Percentiles rank a stretch among this genome's conserved stretches.
Conservation (phyloP, 92 coral and sea anemone species). For the Blastomussa wellsi region DNA sequence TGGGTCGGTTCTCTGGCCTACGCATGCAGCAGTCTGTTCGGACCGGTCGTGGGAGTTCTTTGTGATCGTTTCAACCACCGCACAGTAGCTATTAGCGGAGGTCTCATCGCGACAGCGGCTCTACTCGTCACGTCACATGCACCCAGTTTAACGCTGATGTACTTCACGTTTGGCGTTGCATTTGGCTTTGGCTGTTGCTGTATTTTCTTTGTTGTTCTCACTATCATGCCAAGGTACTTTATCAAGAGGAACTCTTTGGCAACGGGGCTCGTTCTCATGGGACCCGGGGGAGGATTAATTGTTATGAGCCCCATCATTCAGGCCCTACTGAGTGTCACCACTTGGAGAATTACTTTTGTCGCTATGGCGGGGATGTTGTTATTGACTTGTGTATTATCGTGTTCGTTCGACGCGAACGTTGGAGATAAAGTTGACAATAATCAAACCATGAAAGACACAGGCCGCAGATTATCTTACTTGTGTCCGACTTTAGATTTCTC, state of each 20-base stretch:
- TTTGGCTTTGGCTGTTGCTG: conserved; percentile 27
- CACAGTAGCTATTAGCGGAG: conserved; percentile 8
- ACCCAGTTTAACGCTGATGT: conserved; percentile 17
- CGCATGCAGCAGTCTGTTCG: conserved; percentile 20
- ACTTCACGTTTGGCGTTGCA: conserved; percentile 18
- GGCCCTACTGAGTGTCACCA: background rate
- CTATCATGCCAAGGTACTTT: conserved; percentile 22
- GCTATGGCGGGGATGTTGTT: conserved; percentile 20
- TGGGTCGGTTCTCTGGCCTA: conserved; percentile 36
- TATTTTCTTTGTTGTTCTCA: conserved; percentile 2
- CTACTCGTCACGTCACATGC: conserved; percentile 33
- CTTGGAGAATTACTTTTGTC: conserved; percentile 22
- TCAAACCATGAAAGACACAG: background rate
- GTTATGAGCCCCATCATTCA: conserved; percentile 37
- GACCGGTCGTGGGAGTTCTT: conserved; percentile 22
- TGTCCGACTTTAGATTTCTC: conserved; percentile 8
- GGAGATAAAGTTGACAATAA: background rate
- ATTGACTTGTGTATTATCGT: conserved; percentile 9
- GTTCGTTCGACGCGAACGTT: conserved; percentile 7
- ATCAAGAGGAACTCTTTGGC: conserved; percentile 16
- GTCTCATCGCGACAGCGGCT: conserved; percentile 1
- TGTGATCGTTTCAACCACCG: conserved; percentile 29
- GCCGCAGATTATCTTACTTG: background rate
- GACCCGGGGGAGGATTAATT: conserved; percentile 3
- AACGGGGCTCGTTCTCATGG: conserved; percentile 31